phyloP scores from a whole-genome alignment of 1,140 invertebrate species.

The Papilio dardanus region DNA sequence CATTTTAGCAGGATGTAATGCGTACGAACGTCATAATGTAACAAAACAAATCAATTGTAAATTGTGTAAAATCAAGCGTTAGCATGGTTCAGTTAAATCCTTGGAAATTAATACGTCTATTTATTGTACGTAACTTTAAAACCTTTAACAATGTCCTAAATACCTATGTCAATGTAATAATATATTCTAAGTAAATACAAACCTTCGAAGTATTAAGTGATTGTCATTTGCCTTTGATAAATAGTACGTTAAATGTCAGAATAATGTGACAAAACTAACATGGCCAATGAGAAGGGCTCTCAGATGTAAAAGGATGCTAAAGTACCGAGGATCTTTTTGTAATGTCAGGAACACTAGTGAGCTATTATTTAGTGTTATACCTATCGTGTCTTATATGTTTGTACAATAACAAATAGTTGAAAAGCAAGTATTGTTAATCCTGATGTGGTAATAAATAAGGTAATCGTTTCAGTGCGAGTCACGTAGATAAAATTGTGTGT shows the following conservation, averaged over 20 bases:
- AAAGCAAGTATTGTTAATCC: too few species aligned
- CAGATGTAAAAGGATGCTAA: too few species aligned
- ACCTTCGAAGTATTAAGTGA: conserved; percentile 8
- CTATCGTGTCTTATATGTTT: too few species aligned
- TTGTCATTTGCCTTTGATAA: conserved; percentile 7
- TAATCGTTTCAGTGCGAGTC: conserved; percentile 21
- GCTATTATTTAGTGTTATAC: too few species aligned
- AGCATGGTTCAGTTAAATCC: not conserved
- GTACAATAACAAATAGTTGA: too few species aligned
- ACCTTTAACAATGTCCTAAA: conserved; percentile 13
- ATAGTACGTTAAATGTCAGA: conserved; percentile 16
- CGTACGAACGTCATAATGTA: not conserved
- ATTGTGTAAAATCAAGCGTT: not conserved
- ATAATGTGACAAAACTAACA: too few species aligned
- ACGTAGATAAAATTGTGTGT: conserved; percentile 31
- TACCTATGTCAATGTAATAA: not conserved
- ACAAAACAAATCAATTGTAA: not conserved
- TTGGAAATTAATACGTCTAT: not conserved
- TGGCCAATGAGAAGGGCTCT: too few species aligned
- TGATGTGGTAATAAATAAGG: conserved; percentile 22
- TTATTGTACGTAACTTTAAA: not conserved
- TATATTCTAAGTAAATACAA: not conserved
- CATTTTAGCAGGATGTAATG: not conserved
- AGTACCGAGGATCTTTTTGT: too few species aligned
- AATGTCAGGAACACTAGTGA: too few species aligned